These are phyloP conservation scores for Cathartes aura DNA, from an alignment of 2,113 vertebrate species.

Conservation along the genomic window DNA sequence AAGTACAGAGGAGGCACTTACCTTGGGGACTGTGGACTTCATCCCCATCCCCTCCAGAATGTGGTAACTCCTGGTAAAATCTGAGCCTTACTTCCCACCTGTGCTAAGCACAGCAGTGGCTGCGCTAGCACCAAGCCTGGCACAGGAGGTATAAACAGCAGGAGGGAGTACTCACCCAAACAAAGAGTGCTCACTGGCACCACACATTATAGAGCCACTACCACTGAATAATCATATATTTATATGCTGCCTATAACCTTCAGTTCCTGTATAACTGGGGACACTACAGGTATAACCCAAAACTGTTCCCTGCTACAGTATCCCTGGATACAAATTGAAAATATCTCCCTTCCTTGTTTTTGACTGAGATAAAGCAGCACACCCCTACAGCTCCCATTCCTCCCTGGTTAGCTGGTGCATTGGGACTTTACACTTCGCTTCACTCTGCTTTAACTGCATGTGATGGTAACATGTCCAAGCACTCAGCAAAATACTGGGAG, in stretches of 20 bases:
- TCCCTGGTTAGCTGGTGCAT: neutral
- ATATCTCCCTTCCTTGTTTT: neutral
- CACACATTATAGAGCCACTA: neutral
- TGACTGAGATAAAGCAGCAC: neutral
- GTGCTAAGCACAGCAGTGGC: neutral
- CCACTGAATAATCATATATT: neutral
- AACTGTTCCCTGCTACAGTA: neutral
- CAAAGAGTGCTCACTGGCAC: neutral
- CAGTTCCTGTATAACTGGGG: neutral
- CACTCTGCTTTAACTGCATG: rapidly evolving
- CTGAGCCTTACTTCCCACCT: neutral
- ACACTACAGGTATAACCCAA: neutral
- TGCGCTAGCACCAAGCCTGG: neutral
- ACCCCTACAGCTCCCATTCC: neutral
- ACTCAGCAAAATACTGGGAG: neutral
- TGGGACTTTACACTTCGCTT: neutral
- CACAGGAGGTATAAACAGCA: neutral
- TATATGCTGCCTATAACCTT: neutral
- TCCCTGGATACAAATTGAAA: neutral
- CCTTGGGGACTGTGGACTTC: neutral
- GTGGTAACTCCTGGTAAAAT: neutral
- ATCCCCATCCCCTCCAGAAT: neutral
- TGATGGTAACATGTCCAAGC: neutral
- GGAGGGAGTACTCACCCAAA: neutral
- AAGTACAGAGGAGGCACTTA: neutral